Base-by-base conservation (phyloP, 2,113 vertebrate species). In the Pyxicephalus adspersus region DNA sequence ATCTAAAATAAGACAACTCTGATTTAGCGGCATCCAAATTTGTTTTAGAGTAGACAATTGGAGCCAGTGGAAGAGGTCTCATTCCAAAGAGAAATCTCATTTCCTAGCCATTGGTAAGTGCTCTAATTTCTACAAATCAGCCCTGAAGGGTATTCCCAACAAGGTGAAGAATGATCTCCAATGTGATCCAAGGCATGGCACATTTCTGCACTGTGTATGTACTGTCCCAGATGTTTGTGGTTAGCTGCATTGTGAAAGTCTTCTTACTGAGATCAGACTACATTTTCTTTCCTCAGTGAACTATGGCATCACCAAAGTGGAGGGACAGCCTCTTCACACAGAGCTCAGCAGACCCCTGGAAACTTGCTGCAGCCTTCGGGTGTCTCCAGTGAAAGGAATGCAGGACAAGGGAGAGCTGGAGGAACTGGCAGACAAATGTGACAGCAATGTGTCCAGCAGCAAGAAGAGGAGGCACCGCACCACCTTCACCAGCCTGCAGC, bases 391-490 rank as follows among this genome's bases (percentile, higher is more conserved):
- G 68, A 92, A 95, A 83, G 93, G 90, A 60, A 92, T 92, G 3
- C 92, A 88, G 78, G 96, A 97, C 19, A 97, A 98, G 61, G 89
- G 90, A 2, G 96, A 97, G 9, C 80, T 96, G 87, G 96, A 98
- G 76, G 96, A 98, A 84, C 90, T 94, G 34, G 93, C 91, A 0
- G 97, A 98, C 88, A 98, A 98, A 81, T 96, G 96, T 83, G 98
- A 99, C 95, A 97, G 95, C 78, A 98, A 98, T 25, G 98, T 99
- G 79, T 97, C 96, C 85, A 99, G 98, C 91, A 98, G 97, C 83
- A 99, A 99, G 88, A 99, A 99, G 90, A 89, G 97, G 86, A 91
- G 98, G 31, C 97, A 99, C 88, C 88, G 98, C 85, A 99, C 98
- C 11, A 99, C 98, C 34, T 99, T 99, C 86, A 99, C 96, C 76